Percentiles rank a stretch among this genome's conserved stretches.
Conservation (phyloP, 1,140 invertebrate species). For the Drosophila mauritiana region DNA sequence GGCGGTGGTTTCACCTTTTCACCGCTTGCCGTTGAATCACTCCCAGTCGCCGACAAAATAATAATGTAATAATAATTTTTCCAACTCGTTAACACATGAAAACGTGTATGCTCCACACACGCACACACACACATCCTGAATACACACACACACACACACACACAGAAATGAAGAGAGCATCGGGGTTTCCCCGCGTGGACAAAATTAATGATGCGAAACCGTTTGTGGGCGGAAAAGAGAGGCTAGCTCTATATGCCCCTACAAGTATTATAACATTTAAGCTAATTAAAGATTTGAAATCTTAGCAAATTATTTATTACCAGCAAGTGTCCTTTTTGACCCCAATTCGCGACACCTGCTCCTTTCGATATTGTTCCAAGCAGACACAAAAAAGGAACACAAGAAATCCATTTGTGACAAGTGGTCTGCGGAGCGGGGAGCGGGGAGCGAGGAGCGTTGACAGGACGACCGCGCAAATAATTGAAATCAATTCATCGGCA, state of each 20-base stretch:
- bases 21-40: slow-evolving; percentile 54
- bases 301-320: neutral
- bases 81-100: slow-evolving; percentile 78
- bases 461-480: slow-evolving; percentile 39
- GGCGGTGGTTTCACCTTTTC: slow-evolving; percentile 46
- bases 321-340: too few relatives aligned
- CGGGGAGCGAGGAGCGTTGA: neutral
- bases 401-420: slow-evolving; percentile 58
- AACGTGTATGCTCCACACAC: slow-evolving; percentile 45
- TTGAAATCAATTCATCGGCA: slow-evolving; percentile 53
- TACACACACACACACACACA: neutral
- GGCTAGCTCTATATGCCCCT: too few relatives aligned
- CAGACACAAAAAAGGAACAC: slow-evolving; percentile 19
- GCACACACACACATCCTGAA: neutral
- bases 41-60: slow-evolving; percentile 72
- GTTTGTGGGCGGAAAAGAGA: neutral
- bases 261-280: neutral
- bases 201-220: slow-evolving; percentile 63
- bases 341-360: slow-evolving; percentile 10
- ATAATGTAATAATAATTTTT: slow-evolving; percentile 83
- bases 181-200: slow-evolving; percentile 14
- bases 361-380: slow-evolving; percentile 26
- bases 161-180: neutral
- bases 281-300: neutral
- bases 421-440: neutral